Percentiles rank a stretch among this genome's conserved stretches.
Evolutionary conservation across 2,113 vertebrate genomes (phyloP).

Genomic region (Solea senegalensis): DNA sequence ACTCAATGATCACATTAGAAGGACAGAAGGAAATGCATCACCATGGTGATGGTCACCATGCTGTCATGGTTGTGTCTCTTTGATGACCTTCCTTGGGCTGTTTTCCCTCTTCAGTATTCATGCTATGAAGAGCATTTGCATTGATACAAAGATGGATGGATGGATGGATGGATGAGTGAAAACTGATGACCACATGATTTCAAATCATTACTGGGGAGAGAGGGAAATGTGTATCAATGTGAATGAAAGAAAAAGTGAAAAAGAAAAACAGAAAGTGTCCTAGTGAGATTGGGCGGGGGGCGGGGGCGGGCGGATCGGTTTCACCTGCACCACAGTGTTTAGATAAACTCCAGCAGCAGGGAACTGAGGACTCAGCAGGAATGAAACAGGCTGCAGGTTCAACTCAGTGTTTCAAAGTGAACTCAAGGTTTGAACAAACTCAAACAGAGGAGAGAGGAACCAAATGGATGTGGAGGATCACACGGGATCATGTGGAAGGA

Average conservation of each 20-base stretch:
- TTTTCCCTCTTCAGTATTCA: conserved; percentile 44
- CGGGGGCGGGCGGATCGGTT: conserved; percentile 36
- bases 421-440: conserved; percentile 37
- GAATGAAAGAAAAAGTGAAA: conserved; percentile 17
- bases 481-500: background rate
- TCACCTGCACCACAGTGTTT: conserved; percentile 62
- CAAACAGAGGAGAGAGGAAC: background rate
- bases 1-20: conserved; percentile 9
- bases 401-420: conserved; percentile 56
- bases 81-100: conserved; percentile 25
- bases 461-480: too few relatives aligned
- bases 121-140: conserved; percentile 49
- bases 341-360: conserved; percentile 61
- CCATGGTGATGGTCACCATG: conserved; percentile 16
- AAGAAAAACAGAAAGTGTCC: conserved; percentile 33
- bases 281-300: conserved; percentile 1
- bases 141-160: conserved; percentile 44
- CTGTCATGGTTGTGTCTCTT: background rate
- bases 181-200: conserved; percentile 46
- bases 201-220: conserved; percentile 19
- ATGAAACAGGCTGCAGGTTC: conserved; percentile 51
- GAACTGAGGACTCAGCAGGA: conserved; percentile 59
- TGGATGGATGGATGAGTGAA: background rate
- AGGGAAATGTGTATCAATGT: conserved; percentile 31
- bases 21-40: conserved; percentile 17